These are phyloP conservation scores for Proctacanthus coquilletti DNA, from an alignment of 1,140 invertebrate genomes.

Conservation along the genomic window DNA sequence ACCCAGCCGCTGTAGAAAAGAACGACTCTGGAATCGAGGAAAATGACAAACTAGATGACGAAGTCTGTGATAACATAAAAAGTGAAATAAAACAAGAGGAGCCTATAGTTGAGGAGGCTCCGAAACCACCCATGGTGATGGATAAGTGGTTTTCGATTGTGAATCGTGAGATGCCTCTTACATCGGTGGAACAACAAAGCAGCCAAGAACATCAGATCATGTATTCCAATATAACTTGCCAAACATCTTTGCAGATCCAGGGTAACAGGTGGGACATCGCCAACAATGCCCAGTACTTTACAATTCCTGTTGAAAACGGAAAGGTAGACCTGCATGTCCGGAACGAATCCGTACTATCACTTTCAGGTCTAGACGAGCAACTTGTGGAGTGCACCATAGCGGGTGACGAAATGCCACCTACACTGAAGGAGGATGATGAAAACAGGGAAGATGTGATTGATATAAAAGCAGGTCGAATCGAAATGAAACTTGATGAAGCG, in stretches of 20 bases:
- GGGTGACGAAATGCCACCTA: constrained; percentile 8
- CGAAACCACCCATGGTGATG: background rate
- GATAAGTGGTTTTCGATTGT: constrained; percentile 39
- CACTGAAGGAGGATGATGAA: constrained; percentile 13
- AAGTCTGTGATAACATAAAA: background rate
- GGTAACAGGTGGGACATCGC: constrained; percentile 42
- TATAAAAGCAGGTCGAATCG: constrained; percentile 19
- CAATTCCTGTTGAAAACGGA: constrained; percentile 37
- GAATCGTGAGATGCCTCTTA: constrained; percentile 22
- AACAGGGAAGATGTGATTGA: constrained; percentile 6
- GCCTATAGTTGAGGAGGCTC: constrained; percentile 6
- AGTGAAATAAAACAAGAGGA: constrained; percentile 6
- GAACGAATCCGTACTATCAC: constrained; percentile 35
- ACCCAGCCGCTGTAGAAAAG: constrained; percentile 4
- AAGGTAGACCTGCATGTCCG: constrained; percentile 28
- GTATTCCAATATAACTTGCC: constrained; percentile 28
- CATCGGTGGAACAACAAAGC: constrained; percentile 14
- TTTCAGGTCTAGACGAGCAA: constrained; percentile 38
- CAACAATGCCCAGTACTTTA: constrained; percentile 38
- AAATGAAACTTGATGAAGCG: constrained; percentile 23
- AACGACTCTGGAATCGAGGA: background rate
- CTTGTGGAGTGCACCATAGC: constrained; percentile 30
- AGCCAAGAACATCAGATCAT: constrained; percentile 14
- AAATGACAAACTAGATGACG: constrained; percentile 2
- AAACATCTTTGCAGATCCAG: constrained; percentile 33